Evolutionary conservation across 2,888 invertebrate species (phyloP), one percentile per base, ranked within the genome.

Genomic region (Parapristionchus giblindavisi): DNA sequence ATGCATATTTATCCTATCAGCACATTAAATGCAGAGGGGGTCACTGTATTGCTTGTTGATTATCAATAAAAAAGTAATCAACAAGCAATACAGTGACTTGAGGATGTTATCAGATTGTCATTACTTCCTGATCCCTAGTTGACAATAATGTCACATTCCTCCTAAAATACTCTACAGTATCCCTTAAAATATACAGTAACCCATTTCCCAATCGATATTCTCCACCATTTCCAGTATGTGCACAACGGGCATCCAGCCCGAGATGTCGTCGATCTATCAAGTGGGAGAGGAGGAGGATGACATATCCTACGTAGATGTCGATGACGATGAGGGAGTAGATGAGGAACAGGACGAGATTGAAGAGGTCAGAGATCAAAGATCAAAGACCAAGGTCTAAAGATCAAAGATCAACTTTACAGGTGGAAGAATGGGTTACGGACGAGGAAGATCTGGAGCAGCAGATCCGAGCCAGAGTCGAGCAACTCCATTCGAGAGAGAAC

Each of bases 361-460:
- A 63, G 63, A 63, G 38, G 63, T 58, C 17, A 8, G 17, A 29
- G 2, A n/a, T n/a, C n/a, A n/a, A n/a, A n/a, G n/a, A n/a, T n/a
- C n/a, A n/a, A n/a, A n/a, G n/a, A n/a, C n/a, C n/a, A 6, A 56
- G 27, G 21, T 14, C 29, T 32, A 27, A 56, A 2, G 56, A 56
- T 21, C 11, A 38, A n/a, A 63, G 1, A 3, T 27, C n/a, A 34
- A 27, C 3, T 5, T 11, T 65, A 43, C 8, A 68, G 68, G 34
- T 52, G 2, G 68, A 68, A 51, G 68, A 68, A 34, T 68, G 68
- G 68, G 52, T 68, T 17, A 68, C 68, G 32, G 68, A 68, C 32
- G 51, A 68, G 24, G 68, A 68, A 34, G 68, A 68, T 40, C 52
- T 68, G 4, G 52, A 34, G 24, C 48, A 68, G n/a, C 68, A 68